These are phyloP conservation scores for Thamnaconus septentrionalis DNA, from an alignment of 2,113 vertebrate species.

Conservation along the genomic window DNA sequence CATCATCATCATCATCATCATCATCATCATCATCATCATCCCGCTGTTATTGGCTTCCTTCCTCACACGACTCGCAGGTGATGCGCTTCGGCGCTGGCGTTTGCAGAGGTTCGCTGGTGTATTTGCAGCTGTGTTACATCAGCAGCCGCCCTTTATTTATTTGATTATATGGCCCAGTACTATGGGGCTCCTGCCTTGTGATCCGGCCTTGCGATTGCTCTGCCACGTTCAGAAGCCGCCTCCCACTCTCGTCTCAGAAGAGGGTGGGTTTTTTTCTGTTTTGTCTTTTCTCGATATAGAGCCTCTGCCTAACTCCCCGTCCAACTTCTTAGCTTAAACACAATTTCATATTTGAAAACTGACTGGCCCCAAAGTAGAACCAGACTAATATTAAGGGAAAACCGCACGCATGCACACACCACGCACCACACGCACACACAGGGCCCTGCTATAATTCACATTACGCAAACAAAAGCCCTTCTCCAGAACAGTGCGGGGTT, in stretches of 20 bases:
- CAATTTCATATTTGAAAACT: constrained; percentile 64
- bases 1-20: too few species aligned
- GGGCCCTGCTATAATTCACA: constrained; percentile 34
- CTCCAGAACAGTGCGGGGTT: constrained; percentile 9
- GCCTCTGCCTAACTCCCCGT: constrained; percentile 57
- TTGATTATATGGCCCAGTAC: too few species aligned
- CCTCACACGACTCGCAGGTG: too few species aligned
- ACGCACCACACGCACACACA: not conserved
- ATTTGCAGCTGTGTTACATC: too few species aligned
- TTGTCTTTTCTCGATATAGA: constrained; percentile 52
- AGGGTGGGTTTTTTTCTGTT: constrained; percentile 34
- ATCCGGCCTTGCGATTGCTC: too few species aligned
- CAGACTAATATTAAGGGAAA: constrained; percentile 38
- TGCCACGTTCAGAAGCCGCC: constrained; percentile 26
- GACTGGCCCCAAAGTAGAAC: constrained; percentile 6
- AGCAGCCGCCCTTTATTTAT: too few species aligned
- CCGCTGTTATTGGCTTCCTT: too few species aligned
- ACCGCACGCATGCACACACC: constrained; percentile 1
- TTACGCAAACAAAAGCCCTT: constrained; percentile 33
- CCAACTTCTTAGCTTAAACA: constrained; percentile 62
- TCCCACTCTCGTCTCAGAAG: constrained; percentile 29
- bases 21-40: too few species aligned
- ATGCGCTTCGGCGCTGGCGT: too few species aligned
- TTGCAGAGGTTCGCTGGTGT: too few species aligned
- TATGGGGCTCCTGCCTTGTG: too few species aligned